Base-by-base conservation (phyloP, 2,888 invertebrate species). In the Phalera bucephala region DNA sequence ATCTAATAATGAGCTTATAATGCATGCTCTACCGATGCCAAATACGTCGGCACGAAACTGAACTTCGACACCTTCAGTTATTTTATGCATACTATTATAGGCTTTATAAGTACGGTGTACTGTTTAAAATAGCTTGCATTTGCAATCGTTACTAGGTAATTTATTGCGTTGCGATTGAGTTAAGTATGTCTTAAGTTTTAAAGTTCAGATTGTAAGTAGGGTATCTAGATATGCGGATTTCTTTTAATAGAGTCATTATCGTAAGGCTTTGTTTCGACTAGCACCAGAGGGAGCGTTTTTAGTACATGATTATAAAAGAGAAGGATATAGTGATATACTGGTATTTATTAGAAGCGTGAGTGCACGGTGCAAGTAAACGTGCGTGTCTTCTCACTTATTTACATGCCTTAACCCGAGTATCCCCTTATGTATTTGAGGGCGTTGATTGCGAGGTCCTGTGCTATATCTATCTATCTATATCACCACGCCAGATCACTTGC, bases 31-130 rank as follows among this genome's bases (percentile, higher is more conserved):
- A 36, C 31, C n/a, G n/a, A n/a, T n/a, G 15, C 55, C 45, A 54
- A 52, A 52, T 45, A 52, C 27, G 40, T 23, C 35, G 6, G 29
- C 56, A 59, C 56, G 56, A 52, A 35, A 23, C 14, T 41, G 52
- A 36, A 36, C 48, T 55, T 59, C 45, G 55, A 58, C 55, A 55
- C 45, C 36, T n/a, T n/a, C n/a, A n/a, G n/a, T n/a, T n/a, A 36
- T 33, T 37, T 9, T 11, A 9, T 34, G 7, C 35, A 31, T 36
- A 8, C 42, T 7, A 45, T 33, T 27, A 41, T 1, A 21, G 17
- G 6, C 31, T 39, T 32, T 59, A 40, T 23, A 0, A 0, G 0
- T 5, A 22, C 4, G 27, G 5, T 3, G 34, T 41, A 48, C 21
- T 25, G 52, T 17, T 28, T 40, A 45, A 7, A 51, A 42, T 48